Evolutionary conservation across 2,888 invertebrate genomes (phyloP), one percentile per base, ranked within the genome.

Genomic region (Celastrina argiolus): DNA sequence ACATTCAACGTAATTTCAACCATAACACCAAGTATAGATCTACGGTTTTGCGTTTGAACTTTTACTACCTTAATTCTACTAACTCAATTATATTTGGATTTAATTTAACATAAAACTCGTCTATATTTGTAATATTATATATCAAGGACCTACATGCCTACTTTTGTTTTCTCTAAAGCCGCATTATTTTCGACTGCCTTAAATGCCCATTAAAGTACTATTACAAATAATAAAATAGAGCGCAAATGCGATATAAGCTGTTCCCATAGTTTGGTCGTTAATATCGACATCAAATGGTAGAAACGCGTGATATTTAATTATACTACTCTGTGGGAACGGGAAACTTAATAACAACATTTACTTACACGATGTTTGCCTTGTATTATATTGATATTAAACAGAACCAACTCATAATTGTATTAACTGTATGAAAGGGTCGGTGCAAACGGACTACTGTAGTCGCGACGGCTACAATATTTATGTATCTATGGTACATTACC

Each of bases 231-330:
- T 45, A 18, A 16, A 18, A 45, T 45, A 8, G 16, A 18, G 45
- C 16, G 45, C 45, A 45, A 26, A 26, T 12, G 22, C 51, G 36
- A 12, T 36, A 36, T 51, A 22, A 51, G 26, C 22, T 14, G 51
- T 80, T 79, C 81, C 76, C 80, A 80, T 74, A 69, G 67, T 75
- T 70, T 69, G 66, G 67, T 70, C 71, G 39, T 66, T 71, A 73
- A 70, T 70, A 74, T 72, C 70, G 69, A 69, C 66, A 56, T 72
- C 77, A 42, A 82, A 81, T 78, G 76, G 74, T 67, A 72, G 66
- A 73, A 74, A 77, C 78, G 78, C 82, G 79, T 81, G 81, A 64
- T 58, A 58, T 28, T 65, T 58, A 65, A 65, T 58, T 65, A 42
- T 39, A 16, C 12, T 22, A 12, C 56, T 22, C 16, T 41, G 18